Evolutionary conservation across 2,888 invertebrate species (phyloP).

Genomic region (Chesias legatella): DNA sequence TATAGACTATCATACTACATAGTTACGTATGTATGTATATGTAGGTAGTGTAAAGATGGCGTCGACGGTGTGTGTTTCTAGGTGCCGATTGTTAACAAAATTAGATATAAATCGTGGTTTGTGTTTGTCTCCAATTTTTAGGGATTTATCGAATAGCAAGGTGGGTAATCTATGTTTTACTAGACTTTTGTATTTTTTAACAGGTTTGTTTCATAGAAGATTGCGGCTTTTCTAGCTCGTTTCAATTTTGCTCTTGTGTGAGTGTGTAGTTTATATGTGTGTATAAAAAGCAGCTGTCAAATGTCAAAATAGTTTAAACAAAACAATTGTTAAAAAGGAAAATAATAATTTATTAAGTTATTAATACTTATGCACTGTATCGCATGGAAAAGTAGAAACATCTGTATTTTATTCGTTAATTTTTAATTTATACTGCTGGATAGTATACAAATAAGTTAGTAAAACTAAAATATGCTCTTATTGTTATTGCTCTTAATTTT

Average conservation of each 20-base stretch:
- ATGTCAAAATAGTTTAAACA: conserved; percentile 47
- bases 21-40: conserved; percentile 16
- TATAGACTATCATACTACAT: conserved; percentile 35
- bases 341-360: too few species aligned
- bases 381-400: too few species aligned
- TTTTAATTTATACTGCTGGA: too few species aligned
- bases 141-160: conserved; percentile 73
- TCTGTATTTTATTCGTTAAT: too few species aligned
- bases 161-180: conserved; percentile 53
- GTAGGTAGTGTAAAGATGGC: conserved; percentile 80
- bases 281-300: conserved; percentile 60
- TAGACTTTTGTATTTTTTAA: conserved; percentile 32
- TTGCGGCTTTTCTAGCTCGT: conserved; percentile 43
- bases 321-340: too few species aligned
- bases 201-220: conserved; percentile 54
- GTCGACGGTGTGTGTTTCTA: conserved; percentile 81
- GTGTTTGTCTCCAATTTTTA: conserved; percentile 76
- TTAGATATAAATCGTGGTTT: conserved; percentile 81
- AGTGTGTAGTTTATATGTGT: conserved; percentile 45
- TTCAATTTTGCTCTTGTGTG: conserved; percentile 59
- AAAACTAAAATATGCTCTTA: too few species aligned
- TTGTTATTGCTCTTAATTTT: too few species aligned
- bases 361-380: too few species aligned
- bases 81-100: conserved; percentile 81
- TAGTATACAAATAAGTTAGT: too few species aligned